These are phyloP conservation scores for Zelostemma sp. DNA, from an alignment of 1,140 invertebrate species.

Conservation along the genomic window DNA sequence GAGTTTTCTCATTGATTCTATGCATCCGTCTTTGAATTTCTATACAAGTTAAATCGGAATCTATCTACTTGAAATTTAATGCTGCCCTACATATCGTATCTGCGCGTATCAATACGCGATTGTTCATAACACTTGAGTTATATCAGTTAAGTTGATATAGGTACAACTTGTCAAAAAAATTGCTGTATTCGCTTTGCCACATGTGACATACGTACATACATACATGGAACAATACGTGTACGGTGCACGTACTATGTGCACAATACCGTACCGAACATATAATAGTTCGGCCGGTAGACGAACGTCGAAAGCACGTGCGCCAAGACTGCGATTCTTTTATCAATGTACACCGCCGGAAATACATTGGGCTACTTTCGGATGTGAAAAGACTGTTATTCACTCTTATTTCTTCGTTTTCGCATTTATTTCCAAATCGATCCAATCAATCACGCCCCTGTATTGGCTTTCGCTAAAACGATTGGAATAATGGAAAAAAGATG, in stretches of 20 bases:
- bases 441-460: background rate
- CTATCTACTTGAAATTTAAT: too few relatives aligned
- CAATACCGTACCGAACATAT: constrained; percentile 1
- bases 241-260: background rate
- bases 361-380: constrained; percentile 3
- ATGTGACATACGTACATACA: background rate
- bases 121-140: background rate
- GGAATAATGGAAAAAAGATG: too few relatives aligned
- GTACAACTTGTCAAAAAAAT: background rate
- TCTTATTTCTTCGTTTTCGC: background rate
- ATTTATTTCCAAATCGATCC: background rate
- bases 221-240: background rate
- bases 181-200: background rate
- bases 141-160: background rate
- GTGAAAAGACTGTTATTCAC: background rate
- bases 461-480: background rate
- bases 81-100: background rate
- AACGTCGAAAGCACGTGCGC: constrained; percentile 3
- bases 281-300: background rate
- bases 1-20: too few relatives aligned
- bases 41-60: too few relatives aligned
- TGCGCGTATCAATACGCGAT: too few relatives aligned
- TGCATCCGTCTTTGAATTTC: too few relatives aligned
- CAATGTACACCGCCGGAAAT: background rate
- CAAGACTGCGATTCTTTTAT: constrained; percentile 1